Evolutionary conservation across 2,113 vertebrate genomes (phyloP).

Genomic region (Poeciliopsis prolifica): DNA sequence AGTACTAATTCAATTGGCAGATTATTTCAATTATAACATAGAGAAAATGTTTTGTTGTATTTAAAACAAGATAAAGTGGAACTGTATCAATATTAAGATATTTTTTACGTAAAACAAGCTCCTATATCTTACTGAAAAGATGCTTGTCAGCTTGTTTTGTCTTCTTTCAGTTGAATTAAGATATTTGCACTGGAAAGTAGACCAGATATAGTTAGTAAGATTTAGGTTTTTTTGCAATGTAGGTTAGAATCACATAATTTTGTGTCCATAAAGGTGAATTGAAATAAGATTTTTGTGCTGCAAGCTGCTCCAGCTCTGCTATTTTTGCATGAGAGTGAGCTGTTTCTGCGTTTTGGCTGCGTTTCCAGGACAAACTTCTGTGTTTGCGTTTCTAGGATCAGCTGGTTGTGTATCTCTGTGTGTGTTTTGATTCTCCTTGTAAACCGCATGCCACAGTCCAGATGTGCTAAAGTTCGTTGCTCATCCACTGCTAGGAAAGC

Average conservation of each 20-base stretch:
- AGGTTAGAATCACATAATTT: neutral
- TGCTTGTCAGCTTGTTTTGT: too few relatives aligned
- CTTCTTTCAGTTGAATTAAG: too few relatives aligned
- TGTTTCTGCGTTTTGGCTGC: conserved; percentile 34
- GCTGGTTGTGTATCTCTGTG: neutral
- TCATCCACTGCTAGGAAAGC: neutral
- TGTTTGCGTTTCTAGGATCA: conserved; percentile 23
- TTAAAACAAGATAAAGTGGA: too few relatives aligned
- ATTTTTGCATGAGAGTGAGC: conserved; percentile 17
- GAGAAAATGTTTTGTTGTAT: too few relatives aligned
- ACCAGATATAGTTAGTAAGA: too few relatives aligned
- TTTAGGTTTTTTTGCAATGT: neutral
- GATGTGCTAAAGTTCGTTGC: neutral
- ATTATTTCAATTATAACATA: too few relatives aligned
- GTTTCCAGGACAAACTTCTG: conserved; percentile 21
- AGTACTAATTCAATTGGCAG: too few relatives aligned
- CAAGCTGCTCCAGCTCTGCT: neutral
- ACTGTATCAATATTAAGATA: too few relatives aligned
- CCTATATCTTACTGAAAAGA: too few relatives aligned
- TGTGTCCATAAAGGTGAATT: too few relatives aligned
- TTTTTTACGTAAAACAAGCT: too few relatives aligned
- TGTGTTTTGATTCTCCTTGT: conserved; percentile 18
- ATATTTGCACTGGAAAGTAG: too few relatives aligned
- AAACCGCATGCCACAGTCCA: conserved; percentile 5
- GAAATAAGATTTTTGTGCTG: neutral